phyloP scores from a whole-genome alignment of 2,797 vertebrate species.

The Hypotaenidia philippensis region DNA sequence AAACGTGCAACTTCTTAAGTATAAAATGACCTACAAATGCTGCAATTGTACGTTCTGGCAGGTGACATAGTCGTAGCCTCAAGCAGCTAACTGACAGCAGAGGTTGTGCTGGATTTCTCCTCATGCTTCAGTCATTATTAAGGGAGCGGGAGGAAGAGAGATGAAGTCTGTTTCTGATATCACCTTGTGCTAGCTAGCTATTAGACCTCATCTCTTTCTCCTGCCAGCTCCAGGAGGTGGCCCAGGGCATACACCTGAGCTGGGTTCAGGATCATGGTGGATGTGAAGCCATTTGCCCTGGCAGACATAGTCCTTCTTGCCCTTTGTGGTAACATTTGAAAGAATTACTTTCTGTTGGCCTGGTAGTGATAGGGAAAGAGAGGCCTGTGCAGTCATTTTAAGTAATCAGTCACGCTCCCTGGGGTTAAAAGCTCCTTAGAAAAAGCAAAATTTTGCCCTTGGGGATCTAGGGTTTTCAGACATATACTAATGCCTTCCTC shows the following conservation, averaged over 20 bases:
- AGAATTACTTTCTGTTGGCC: neutral
- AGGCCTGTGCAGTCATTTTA: neutral
- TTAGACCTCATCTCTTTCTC: neutral
- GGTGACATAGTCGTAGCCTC: neutral
- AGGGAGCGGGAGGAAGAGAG: neutral
- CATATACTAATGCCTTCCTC: neutral
- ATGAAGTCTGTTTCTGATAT: neutral
- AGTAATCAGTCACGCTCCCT: neutral
- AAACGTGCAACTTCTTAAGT: neutral
- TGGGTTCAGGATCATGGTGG: neutral
- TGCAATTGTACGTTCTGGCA: neutral
- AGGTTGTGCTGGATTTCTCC: neutral
- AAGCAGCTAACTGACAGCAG: neutral
- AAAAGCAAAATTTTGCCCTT: neutral
- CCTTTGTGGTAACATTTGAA: neutral
- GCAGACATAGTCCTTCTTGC: neutral
- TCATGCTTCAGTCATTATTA: neutral
- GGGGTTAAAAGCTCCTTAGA: neutral
- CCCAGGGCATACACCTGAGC: neutral
- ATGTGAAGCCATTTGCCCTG: neutral
- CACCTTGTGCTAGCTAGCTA: neutral
- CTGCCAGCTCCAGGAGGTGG: neutral
- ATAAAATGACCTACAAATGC: neutral
- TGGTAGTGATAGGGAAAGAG: neutral
- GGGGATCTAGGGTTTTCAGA: neutral